Conservation (phyloP, 1,140 invertebrate species). For the Harpegnathos saltator region DNA sequence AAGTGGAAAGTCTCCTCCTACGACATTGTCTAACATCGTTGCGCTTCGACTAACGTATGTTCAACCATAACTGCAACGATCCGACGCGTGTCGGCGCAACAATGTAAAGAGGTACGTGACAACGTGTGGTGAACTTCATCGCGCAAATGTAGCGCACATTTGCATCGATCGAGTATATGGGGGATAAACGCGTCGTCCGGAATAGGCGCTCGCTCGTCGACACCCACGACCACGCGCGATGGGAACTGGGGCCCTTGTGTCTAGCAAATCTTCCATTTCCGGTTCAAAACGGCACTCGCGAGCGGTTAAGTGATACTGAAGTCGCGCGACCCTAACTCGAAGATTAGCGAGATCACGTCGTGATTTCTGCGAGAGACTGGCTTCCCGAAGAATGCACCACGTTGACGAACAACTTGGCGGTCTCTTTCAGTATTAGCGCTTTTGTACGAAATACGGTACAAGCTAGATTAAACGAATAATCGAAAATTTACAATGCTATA, state of each 20-base stretch:
- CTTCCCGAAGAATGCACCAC: no score
- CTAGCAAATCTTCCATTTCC: slow-evolving; percentile 72
- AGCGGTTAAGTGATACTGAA: slow-evolving; percentile 51
- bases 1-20: neutral
- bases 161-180: slow-evolving; percentile 34
- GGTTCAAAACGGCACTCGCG: slow-evolving; percentile 58
- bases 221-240: slow-evolving; percentile 42
- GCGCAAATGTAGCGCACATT: slow-evolving; percentile 27
- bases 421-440: no score
- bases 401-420: no score
- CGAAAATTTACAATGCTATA: no score
- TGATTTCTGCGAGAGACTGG: slow-evolving; percentile 22
- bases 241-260: slow-evolving; percentile 36
- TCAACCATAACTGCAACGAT: neutral
- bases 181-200: slow-evolving; percentile 24
- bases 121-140: slow-evolving; percentile 13
- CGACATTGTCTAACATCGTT: neutral
- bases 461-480: no score
- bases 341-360: slow-evolving; percentile 28
- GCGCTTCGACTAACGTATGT: neutral
- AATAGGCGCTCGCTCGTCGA: slow-evolving; percentile 30
- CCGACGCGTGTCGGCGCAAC: slow-evolving; percentile 15
- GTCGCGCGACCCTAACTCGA: slow-evolving; percentile 51
- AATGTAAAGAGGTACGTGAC: slow-evolving; percentile 16
- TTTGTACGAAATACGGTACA: no score